phyloP scores from a whole-genome alignment of 2,797 vertebrate species.

The Cyprinella venusta region DNA sequence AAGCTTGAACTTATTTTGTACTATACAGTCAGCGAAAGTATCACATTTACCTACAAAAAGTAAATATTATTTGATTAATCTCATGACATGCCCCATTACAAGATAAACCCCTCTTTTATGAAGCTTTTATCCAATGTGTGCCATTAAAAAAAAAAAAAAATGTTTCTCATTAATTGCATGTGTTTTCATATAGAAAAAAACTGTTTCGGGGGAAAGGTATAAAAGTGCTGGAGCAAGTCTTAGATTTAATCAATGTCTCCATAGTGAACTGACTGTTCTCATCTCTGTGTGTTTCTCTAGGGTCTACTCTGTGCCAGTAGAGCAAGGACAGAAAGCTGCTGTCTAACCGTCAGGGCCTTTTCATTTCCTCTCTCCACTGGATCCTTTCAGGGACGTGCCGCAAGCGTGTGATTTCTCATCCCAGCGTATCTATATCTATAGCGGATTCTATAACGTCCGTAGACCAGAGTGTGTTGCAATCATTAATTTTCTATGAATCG shows the following conservation, averaged over 20 bases:
- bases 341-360: slow-evolving; percentile 66
- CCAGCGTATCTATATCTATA: slow-evolving; percentile 60
- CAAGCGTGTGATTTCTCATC: slow-evolving; percentile 24
- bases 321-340: slow-evolving; percentile 76
- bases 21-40: not conserved
- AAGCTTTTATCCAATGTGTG: not conserved
- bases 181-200: not conserved
- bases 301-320: slow-evolving; percentile 77
- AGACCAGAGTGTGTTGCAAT: slow-evolving; percentile 5
- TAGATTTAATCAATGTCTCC: slow-evolving; percentile 26
- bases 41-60: not conserved
- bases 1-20: not conserved
- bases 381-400: slow-evolving; percentile 39
- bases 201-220: not conserved
- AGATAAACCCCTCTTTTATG: not conserved
- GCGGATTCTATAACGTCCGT: not conserved
- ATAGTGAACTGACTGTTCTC: slow-evolving; percentile 10
- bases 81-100: not conserved
- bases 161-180: not conserved
- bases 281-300: slow-evolving; percentile 61
- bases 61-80: not conserved
- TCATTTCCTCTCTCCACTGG: slow-evolving; percentile 36
- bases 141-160: not conserved
- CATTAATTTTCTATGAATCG: not conserved
- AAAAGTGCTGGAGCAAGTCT: not conserved